Evolutionary conservation across 2,888 invertebrate genomes (phyloP).

Genomic region (Xanthorhoe spadicearia): DNA sequence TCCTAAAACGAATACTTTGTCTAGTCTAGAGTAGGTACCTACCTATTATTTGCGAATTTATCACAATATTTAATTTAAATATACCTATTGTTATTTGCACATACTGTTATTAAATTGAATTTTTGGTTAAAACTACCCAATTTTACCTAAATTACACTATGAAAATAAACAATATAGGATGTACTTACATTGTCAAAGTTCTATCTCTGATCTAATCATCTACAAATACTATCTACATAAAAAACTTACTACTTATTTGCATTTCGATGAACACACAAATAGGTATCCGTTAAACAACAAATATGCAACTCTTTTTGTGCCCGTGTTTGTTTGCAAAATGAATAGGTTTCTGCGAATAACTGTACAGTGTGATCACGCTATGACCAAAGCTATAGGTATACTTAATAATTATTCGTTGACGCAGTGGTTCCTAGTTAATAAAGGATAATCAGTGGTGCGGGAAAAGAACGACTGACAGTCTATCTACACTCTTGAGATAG

Average conservation of each 20-base stretch:
- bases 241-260: neutral
- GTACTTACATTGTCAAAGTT: neutral
- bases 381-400: slow-evolving; percentile 15
- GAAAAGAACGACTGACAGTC: slow-evolving; percentile 34
- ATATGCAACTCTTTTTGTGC: slow-evolving; percentile 7
- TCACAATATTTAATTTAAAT: neutral
- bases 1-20: too few species aligned
- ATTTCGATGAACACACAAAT: neutral
- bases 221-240: neutral
- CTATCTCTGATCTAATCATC: neutral
- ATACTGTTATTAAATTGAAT: neutral
- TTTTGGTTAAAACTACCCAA: neutral
- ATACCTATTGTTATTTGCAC: too few species aligned
- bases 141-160: neutral
- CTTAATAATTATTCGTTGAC: slow-evolving; percentile 20
- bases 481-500: slow-evolving; percentile 18
- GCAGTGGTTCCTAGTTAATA: slow-evolving; percentile 29
- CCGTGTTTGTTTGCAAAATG: slow-evolving; percentile 15
- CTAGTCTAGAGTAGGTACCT: too few species aligned
- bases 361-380: slow-evolving; percentile 25
- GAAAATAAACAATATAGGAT: neutral
- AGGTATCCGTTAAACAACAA: neutral
- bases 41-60: neutral
- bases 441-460: slow-evolving; percentile 36
- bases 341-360: slow-evolving; percentile 5